phyloP scores from a whole-genome alignment of 2,888 invertebrate genomes.

The Carpatolechia fugitivella region DNA sequence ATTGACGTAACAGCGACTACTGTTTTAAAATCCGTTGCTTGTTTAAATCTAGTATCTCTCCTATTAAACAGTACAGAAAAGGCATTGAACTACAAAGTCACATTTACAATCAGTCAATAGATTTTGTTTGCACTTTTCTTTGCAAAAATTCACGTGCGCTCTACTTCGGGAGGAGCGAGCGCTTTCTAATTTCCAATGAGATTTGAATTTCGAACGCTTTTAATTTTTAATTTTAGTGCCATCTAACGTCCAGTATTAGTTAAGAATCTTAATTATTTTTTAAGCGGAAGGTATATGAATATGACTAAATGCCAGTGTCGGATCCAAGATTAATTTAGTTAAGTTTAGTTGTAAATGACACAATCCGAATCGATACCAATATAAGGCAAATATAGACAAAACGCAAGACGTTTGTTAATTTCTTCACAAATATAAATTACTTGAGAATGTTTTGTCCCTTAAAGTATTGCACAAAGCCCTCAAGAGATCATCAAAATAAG shows the following conservation, averaged over 20 bases:
- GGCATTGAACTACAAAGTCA: not conserved
- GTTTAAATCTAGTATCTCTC: not conserved
- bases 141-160: constrained; percentile 39
- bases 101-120: not conserved
- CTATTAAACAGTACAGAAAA: not conserved
- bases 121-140: constrained; percentile 30
- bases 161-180: constrained; percentile 30
- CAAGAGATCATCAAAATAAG: too few species aligned
- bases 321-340: too few species aligned
- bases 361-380: too few species aligned
- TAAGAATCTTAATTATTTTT: too few species aligned
- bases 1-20: not conserved
- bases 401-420: too few species aligned
- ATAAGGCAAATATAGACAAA: too few species aligned
- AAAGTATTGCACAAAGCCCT: too few species aligned
- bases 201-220: not conserved
- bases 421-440: too few species aligned
- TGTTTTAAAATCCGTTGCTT: not conserved
- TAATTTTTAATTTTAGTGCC: not conserved
- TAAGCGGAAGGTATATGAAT: too few species aligned
- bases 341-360: too few species aligned
- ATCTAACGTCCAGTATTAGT: not conserved
- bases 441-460: too few species aligned
- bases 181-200: constrained; percentile 41
- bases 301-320: too few species aligned